Base-by-base conservation (phyloP, 2,888 invertebrate species). In the Brachylomia viminalis region DNA sequence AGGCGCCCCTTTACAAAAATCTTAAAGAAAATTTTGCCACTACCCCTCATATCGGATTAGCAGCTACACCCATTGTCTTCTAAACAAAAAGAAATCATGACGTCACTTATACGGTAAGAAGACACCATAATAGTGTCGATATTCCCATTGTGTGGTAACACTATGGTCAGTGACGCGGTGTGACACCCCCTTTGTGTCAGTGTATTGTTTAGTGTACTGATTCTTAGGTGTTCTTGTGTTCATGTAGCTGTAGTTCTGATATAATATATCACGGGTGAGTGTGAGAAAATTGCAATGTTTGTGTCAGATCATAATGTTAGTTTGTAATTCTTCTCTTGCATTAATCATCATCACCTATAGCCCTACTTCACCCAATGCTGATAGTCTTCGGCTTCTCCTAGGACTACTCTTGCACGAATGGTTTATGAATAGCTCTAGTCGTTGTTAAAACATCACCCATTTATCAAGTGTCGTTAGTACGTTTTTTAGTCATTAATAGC, bases 91-190 rank as follows among this genome's bases (percentile, higher is more conserved):
- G 67, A 62, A 59, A 11, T 47, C 13, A 23, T 75, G 85, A 64
- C 70, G 72, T 77, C 76, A 77, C 75, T 72, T 13, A 67, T 47
- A 56, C 17, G 17, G 90, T 87, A 89, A 90, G 85, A 52, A 27
- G 66, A 90, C 75, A 90, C 90, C 70, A 86, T 90, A 89, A 90
- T 88, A 83, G 86, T 71, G 65, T 76, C 81, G 72, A 82, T 77
- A 69, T 62, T 66, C 54, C 72, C 69, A 82, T 87, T 87, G 86
- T 87, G 71, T 38, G 47, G 62, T 59, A 70, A 65, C 72, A 79
- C 77, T 64, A 69, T 76, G 64, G 75, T 58, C 68, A 62, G 66
- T 76, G 84, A 69, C 80, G 61, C 68, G 65, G 1, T 45, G 15
- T 75, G 84, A 78, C 82, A 77, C 69, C 30, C 80, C 86, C 75